These are phyloP conservation scores for Lathamus discolor DNA, from an alignment of 2,113 vertebrate species.

Conservation along the genomic window DNA sequence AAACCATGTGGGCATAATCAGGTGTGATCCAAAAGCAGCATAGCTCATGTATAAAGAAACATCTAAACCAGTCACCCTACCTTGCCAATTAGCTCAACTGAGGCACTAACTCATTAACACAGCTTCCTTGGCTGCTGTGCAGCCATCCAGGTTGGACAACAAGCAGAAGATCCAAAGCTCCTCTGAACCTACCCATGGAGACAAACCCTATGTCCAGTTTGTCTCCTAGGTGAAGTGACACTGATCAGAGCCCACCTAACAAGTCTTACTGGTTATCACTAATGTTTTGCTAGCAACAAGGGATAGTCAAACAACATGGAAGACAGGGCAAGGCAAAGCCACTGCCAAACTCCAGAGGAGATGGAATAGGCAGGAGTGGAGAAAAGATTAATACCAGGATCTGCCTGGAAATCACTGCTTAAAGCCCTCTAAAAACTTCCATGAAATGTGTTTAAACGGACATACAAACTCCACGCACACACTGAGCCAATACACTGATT, in stretches of 20 bases:
- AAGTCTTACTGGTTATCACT: not conserved
- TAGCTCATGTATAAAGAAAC: not conserved
- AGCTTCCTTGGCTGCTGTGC: not conserved
- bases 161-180: not conserved
- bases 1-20: not conserved
- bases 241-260: not conserved
- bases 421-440: not conserved
- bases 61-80: not conserved
- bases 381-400: not conserved
- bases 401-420: not conserved
- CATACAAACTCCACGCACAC: rapidly evolving
- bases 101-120: not conserved
- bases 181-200: not conserved
- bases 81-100: not conserved
- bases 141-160: not conserved
- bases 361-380: not conserved
- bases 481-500: not conserved
- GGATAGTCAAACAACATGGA: not conserved
- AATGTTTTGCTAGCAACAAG: not conserved
- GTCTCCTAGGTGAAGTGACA: not conserved
- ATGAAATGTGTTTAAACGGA: not conserved
- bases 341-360: not conserved
- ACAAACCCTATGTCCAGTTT: not conserved
- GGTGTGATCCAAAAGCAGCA: not conserved
- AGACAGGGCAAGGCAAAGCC: not conserved